Conservation (phyloP, 2,797 vertebrate genomes). For the Aselliscus stoliczkanus region DNA sequence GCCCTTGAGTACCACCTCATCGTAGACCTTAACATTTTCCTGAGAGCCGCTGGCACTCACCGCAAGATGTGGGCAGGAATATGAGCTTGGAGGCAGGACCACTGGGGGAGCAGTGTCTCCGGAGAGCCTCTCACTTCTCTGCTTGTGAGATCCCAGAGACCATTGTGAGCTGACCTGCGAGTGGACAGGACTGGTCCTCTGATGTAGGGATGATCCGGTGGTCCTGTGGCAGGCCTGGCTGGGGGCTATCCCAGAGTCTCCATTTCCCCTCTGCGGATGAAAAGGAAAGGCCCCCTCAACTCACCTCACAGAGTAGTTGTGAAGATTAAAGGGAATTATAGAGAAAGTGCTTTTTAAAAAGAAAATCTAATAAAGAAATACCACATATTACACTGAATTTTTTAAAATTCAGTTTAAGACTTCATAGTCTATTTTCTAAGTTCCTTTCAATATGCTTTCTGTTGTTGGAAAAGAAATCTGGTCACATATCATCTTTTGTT, state of each 20-base stretch:
- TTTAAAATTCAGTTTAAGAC: conserved; percentile 2
- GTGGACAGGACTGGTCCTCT: neutral
- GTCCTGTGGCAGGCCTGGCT: neutral
- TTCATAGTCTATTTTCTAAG: neutral
- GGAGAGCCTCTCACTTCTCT: neutral
- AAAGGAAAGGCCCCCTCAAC: neutral
- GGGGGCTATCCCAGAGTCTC: neutral
- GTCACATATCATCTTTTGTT: neutral
- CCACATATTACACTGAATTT: neutral
- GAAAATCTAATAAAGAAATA: neutral
- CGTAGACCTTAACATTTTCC: neutral
- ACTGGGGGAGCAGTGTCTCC: neutral
- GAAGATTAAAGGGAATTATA: neutral
- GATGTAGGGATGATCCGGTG: neutral
- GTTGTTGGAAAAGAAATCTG: neutral
- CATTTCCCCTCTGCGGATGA: neutral
- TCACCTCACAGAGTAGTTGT: neutral
- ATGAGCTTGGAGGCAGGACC: neutral
- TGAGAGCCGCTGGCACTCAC: neutral
- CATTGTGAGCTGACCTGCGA: neutral
- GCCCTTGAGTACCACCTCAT: neutral
- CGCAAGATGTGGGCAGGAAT: neutral
- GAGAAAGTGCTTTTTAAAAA: neutral
- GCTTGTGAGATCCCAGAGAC: neutral
- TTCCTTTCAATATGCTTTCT: neutral